Percentiles rank a stretch among this genome's conserved stretches.
Conservation (phyloP, 2,888 invertebrate genomes). For the Sicus ferrugineus region DNA sequence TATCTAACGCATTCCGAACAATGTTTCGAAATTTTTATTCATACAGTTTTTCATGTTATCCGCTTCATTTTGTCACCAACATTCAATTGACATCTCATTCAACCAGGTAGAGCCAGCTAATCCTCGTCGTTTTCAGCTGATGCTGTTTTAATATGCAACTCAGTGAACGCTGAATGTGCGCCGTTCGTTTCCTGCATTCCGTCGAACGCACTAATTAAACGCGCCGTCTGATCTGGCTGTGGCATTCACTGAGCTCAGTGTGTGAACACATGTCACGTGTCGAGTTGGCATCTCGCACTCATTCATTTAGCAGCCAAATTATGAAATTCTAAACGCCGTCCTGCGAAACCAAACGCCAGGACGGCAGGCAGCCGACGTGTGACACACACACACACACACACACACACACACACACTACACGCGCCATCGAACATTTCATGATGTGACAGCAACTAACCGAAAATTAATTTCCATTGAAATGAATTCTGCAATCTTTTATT, state of each 20-base stretch:
- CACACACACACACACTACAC: not conserved
- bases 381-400: not conserved
- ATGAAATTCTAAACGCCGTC: not conserved
- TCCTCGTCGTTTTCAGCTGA: not conserved
- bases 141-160: no score
- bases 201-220: slow-evolving; percentile 24
- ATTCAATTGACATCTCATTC: no score
- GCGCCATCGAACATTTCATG: slow-evolving; percentile 14
- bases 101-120: no score
- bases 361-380: not conserved
- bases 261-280: slow-evolving; percentile 25
- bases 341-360: not conserved
- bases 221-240: not conserved
- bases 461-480: slow-evolving; percentile 46
- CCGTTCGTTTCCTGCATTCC: not conserved
- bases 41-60: no score
- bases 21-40: no score
- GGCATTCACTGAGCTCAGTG: not conserved
- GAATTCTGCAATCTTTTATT: slow-evolving; percentile 30
- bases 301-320: not conserved
- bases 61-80: no score
- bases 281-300: slow-evolving; percentile 5
- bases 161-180: no score
- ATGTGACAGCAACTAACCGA: slow-evolving; percentile 41
- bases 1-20: no score